A percentile compares a stretch with the other conserved stretches of the same genome.
Evolutionary conservation across 2,888 invertebrate genomes (phyloP).

Genomic region (Oscheius onirici): DNA sequence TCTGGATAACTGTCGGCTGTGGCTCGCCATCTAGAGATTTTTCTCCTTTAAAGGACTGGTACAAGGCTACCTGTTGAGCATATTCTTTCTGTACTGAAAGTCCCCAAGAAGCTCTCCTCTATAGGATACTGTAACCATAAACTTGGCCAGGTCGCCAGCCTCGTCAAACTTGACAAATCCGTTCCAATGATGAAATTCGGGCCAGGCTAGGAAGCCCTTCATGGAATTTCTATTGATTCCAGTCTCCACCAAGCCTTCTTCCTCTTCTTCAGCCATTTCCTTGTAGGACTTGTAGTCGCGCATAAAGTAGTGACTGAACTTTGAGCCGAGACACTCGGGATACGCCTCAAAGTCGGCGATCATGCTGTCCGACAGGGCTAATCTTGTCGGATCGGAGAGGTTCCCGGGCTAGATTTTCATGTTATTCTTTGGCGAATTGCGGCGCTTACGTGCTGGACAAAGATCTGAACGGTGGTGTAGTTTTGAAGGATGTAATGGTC

Average conservation of each 20-base stretch:
- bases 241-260: conserved; percentile 36
- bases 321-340: conserved; percentile 60
- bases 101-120: conserved; percentile 59
- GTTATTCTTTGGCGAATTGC: neutral
- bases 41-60: too few relatives aligned
- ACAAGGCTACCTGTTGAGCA: conserved; percentile 40
- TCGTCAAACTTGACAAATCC: conserved; percentile 62
- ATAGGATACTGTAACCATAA: conserved; percentile 65
- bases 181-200: conserved; percentile 67
- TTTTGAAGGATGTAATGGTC: conserved; percentile 63
- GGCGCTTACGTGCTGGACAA: conserved; percentile 59
- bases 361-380: conserved; percentile 44
- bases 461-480: conserved; percentile 64
- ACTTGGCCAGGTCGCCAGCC: conserved; percentile 44
- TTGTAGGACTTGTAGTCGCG: conserved; percentile 53
- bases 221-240: conserved; percentile 50
- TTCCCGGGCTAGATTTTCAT: conserved; percentile 56
- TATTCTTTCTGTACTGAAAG: conserved; percentile 44
- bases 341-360: conserved; percentile 60
- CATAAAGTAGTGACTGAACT: conserved; percentile 66
- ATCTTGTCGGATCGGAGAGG: conserved; percentile 48
- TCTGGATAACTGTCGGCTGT: conserved; percentile 59
- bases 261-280: conserved; percentile 32
- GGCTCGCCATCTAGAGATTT: conserved; percentile 52
- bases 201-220: conserved; percentile 64